These are phyloP conservation scores for Diorhabda sublineata DNA, from an alignment of 1,140 invertebrate genomes.

Conservation along the genomic window DNA sequence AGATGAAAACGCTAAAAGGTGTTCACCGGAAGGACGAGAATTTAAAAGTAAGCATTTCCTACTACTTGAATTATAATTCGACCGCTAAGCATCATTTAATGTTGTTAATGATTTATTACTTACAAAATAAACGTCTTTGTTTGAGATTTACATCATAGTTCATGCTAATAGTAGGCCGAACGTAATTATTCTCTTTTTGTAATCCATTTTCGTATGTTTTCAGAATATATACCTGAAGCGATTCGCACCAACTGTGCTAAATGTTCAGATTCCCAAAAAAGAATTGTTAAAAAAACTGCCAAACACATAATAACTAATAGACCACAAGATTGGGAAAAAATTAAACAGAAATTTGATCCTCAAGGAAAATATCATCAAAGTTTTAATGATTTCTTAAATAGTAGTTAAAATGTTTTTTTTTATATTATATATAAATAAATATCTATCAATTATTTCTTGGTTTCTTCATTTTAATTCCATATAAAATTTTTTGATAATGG, in stretches of 20 bases:
- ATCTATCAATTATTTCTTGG: too few species aligned
- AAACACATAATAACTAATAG: slow-evolving; percentile 45
- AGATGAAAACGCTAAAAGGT: slow-evolving; percentile 57
- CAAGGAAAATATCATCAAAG: slow-evolving; percentile 43
- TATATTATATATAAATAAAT: background rate
- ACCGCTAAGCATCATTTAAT: too few species aligned
- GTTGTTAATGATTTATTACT: too few species aligned
- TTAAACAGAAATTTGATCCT: slow-evolving; percentile 51
- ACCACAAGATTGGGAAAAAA: slow-evolving; percentile 44
- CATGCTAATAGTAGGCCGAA: too few species aligned
- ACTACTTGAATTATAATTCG: background rate
- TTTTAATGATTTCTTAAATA: slow-evolving; percentile 37
- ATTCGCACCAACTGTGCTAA: slow-evolving; percentile 47
- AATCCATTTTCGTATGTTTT: background rate
- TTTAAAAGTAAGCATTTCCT: slow-evolving; percentile 57
- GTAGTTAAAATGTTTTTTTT: background rate
- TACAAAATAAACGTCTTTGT: too few species aligned
- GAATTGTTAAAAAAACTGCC: slow-evolving; percentile 47
- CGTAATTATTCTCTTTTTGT: too few species aligned
- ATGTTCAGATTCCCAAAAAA: slow-evolving; percentile 48
- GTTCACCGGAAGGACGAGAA: slow-evolving; percentile 65
- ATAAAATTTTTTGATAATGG: too few species aligned
- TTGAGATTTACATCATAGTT: too few species aligned
- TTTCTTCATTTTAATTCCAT: too few species aligned
- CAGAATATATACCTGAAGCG: slow-evolving; percentile 50